phyloP scores from a whole-genome alignment of 2,113 vertebrate genomes.

The Rhinoderma darwinii region DNA sequence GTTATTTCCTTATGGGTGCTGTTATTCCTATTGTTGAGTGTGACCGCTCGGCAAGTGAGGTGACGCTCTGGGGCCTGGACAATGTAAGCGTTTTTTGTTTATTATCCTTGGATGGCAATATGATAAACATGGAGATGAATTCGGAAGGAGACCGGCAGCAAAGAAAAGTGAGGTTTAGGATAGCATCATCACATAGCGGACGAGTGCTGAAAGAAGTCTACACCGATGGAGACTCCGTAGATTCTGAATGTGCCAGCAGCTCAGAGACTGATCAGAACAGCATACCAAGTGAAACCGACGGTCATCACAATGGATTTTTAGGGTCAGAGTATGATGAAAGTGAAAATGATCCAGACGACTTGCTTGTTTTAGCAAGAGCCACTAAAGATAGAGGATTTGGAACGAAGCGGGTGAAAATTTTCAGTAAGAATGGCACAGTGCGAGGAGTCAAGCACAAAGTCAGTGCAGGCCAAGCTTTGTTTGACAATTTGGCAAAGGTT shows the following conservation, averaged over 20 bases:
- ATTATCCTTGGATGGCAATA: slow-evolving; percentile 72
- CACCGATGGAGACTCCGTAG: slow-evolving; percentile 87
- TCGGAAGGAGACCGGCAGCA: slow-evolving; percentile 73
- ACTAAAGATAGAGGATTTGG: slow-evolving; percentile 83
- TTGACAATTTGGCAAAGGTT: slow-evolving; percentile 86
- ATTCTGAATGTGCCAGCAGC: slow-evolving; percentile 88
- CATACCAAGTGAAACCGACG: slow-evolving; percentile 79
- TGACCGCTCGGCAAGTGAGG: slow-evolving; percentile 65
- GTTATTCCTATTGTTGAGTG: slow-evolving; percentile 64
- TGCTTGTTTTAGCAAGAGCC: slow-evolving; percentile 84
- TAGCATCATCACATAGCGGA: slow-evolving; percentile 91
- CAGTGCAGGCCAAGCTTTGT: slow-evolving; percentile 92
- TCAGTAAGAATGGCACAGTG: slow-evolving; percentile 96
- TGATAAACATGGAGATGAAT: slow-evolving; percentile 70
- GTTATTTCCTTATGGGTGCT: slow-evolving; percentile 68
- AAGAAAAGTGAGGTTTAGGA: slow-evolving; percentile 91
- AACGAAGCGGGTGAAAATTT: slow-evolving; percentile 90
- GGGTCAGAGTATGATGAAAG: slow-evolving; percentile 83
- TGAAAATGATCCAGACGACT: slow-evolving; percentile 81
- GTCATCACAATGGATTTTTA: slow-evolving; percentile 73
- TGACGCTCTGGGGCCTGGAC: slow-evolving; percentile 64
- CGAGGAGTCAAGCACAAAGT: slow-evolving; percentile 97
- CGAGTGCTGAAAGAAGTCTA: slow-evolving; percentile 94
- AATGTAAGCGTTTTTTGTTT: slow-evolving; percentile 76
- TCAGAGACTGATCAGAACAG: slow-evolving; percentile 84